A percentile compares a stretch with the other conserved stretches of the same genome.
These are phyloP conservation scores for Xestia ashworthii DNA, from an alignment of 2,888 invertebrate species.

Conservation along the genomic window DNA sequence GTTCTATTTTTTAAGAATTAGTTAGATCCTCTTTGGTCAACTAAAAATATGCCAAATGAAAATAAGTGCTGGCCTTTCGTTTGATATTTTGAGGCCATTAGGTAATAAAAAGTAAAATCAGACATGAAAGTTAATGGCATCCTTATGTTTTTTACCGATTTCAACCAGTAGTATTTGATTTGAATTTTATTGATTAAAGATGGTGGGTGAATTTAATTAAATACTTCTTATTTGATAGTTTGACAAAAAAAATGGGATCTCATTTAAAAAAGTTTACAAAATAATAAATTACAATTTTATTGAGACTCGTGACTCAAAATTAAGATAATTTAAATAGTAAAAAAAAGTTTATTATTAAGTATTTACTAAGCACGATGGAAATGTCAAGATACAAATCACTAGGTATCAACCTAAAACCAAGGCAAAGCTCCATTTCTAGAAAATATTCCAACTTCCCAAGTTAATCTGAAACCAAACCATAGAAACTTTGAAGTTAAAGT, in stretches of 20 bases:
- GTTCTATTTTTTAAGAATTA: too few relatives aligned
- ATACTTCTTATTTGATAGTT: not conserved
- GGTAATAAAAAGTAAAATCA: not conserved
- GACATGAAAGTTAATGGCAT: conserved; percentile 6
- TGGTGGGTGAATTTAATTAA: not conserved
- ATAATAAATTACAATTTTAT: not conserved
- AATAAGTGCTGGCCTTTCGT: not conserved
- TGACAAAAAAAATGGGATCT: not conserved
- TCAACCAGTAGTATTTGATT: not conserved
- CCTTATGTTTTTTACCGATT: conserved; percentile 1
- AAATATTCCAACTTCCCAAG: not conserved
- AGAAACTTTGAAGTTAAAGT: conserved; percentile 6
- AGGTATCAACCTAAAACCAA: not conserved
- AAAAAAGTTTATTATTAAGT: not conserved
- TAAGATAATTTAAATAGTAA: not conserved
- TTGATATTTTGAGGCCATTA: not conserved
- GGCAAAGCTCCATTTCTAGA: not conserved
- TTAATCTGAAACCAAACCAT: not conserved
- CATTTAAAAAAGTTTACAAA: not conserved
- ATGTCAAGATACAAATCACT: not conserved
- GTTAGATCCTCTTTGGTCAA: not conserved
- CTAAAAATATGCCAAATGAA: too few relatives aligned
- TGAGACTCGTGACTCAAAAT: not conserved
- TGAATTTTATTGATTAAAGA: not conserved
- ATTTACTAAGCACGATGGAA: not conserved